Base-by-base conservation (phyloP, 2,888 invertebrate genomes). In the Habroteleia sp. region DNA sequence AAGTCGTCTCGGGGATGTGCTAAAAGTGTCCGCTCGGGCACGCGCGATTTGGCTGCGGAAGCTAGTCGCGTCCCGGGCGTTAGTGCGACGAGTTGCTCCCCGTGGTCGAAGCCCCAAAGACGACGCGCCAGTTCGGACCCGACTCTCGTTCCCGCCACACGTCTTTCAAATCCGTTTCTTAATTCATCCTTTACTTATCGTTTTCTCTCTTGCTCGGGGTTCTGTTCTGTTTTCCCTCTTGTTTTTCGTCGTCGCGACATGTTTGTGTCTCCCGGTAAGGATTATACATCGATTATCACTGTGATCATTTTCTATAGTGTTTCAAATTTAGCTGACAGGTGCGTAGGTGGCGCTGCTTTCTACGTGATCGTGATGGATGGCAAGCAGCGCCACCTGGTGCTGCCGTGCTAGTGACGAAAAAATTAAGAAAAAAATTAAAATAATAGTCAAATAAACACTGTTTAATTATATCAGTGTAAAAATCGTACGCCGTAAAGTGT, bases 1-100 rank as follows among this genome's bases (percentile, higher is more conserved):
- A 92, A 93, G 92, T 91, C 91, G 91, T 91, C 90, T 90, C 88
- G 90, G 90, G n/a, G 91, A 91, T 87, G 90, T 90, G 90, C 91
- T 91, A 91, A 91, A 91, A 90, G 88, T 89, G 90, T 92, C 91
- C 91, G 91, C 90, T 89, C 91, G 91, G 90, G 91, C 90, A 84
- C 85, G 85, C 84, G 85, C 85, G 82, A 85, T 87, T 88, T 87
- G 86, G 88, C 87, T 83, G 83, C 71, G 65, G 63, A 66, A 58
- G 83, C 84, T 83, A 83, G 83, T 83, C 84, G 83, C 85, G 83
- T 84, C 85, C 87, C 91, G 91, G 91, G 86, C 90, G 90, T 90
- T 90, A 66, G 54, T 66, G 65, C 83, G 85, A 79, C 79, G 80
- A 82, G 89, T 87, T 88, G 77, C 82, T 90, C 83, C 84, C 83